These are phyloP conservation scores for Notothenia rossii DNA, from an alignment of 2,113 vertebrate species.

Conservation along the genomic window DNA sequence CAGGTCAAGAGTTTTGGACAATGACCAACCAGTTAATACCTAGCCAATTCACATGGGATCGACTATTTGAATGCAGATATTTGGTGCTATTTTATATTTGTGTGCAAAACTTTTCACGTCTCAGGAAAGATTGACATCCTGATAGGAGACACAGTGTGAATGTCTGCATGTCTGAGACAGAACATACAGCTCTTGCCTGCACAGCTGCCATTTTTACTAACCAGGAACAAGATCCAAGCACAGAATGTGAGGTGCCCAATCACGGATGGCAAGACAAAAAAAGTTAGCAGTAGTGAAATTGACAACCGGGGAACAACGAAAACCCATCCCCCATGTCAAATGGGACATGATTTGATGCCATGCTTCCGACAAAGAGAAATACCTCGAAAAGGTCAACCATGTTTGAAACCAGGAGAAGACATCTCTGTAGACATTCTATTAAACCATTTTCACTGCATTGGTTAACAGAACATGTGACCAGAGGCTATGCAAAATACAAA, in stretches of 20 bases:
- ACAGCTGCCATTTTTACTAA: not conserved
- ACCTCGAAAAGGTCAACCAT: constrained; percentile 65
- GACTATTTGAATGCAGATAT: not conserved
- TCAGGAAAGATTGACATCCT: not conserved
- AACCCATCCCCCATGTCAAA: constrained; percentile 57
- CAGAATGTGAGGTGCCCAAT: not conserved
- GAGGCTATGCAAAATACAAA: constrained; percentile 62
- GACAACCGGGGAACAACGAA: constrained; percentile 34
- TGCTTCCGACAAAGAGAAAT: constrained; percentile 40
- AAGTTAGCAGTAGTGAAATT: constrained; percentile 33
- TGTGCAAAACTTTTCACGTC: not conserved
- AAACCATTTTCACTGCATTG: constrained; percentile 26
- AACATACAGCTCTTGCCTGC: not conserved
- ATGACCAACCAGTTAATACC: no score
- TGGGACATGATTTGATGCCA: constrained; percentile 64
- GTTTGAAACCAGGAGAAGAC: constrained; percentile 39
- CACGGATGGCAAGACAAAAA: not conserved
- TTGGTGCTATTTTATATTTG: no score
- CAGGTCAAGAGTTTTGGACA: not conserved
- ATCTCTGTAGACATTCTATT: constrained; percentile 13
- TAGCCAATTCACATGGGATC: not conserved
- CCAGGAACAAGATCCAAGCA: not conserved
- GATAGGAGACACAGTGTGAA: not conserved
- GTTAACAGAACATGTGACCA: constrained; percentile 53
- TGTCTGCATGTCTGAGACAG: not conserved